These are phyloP conservation scores for Ranitomeya imitator DNA, from an alignment of 2,113 vertebrate species.

Conservation along the genomic window DNA sequence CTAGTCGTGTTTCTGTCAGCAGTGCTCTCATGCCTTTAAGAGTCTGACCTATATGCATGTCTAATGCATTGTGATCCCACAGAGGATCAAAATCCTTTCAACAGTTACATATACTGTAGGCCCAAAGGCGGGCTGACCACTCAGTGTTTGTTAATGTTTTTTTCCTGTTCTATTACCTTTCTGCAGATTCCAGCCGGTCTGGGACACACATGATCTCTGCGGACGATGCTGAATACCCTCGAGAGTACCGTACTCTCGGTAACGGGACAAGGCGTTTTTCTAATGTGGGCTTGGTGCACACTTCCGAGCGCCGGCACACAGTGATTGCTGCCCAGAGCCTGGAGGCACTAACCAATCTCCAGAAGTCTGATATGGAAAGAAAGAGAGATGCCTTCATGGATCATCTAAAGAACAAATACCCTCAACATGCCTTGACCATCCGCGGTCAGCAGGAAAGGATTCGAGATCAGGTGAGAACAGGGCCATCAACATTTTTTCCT, in stretches of 20 bases:
- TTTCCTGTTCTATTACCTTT: constrained; percentile 30
- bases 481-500: not conserved
- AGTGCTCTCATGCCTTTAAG: constrained; percentile 5
- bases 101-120: not conserved
- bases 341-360: constrained; percentile 92
- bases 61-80: not conserved
- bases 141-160: not conserved
- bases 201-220: constrained; percentile 97
- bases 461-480: constrained; percentile 83
- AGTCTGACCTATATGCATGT: constrained; percentile 2
- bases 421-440: constrained; percentile 85
- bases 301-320: constrained; percentile 93
- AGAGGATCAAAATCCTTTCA: not conserved
- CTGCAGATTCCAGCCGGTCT: constrained; percentile 88
- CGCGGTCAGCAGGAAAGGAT: constrained; percentile 83
- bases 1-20: not conserved
- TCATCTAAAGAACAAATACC: constrained; percentile 97
- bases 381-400: constrained; percentile 97
- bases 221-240: constrained; percentile 95
- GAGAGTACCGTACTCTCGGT: constrained; percentile 93
- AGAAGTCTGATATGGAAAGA: constrained; percentile 94
- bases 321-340: constrained; percentile 95
- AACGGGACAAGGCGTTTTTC: constrained; percentile 94
- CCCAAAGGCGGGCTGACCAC: not conserved
- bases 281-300: constrained; percentile 97